Conservation (phyloP, 2,888 invertebrate species). For the Nomada fabriciana region DNA sequence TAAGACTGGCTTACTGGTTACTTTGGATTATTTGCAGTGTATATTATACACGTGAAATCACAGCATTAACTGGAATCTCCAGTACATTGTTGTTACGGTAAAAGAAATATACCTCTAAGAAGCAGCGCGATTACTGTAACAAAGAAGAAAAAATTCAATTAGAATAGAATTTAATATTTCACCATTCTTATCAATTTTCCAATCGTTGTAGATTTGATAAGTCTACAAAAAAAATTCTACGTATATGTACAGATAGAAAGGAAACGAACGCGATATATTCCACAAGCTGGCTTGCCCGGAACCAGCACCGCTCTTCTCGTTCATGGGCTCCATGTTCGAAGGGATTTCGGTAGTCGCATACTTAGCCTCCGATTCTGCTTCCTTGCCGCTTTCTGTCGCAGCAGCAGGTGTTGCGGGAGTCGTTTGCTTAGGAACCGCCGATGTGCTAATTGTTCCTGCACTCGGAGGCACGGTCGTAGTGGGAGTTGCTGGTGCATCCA, state of each 20-base stretch:
- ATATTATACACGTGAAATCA: conserved; percentile 6
- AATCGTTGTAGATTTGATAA: too few relatives aligned
- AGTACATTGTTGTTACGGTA: conserved; percentile 13
- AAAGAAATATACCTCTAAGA: conserved; percentile 17
- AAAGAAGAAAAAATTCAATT: background rate
- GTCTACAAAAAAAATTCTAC: background rate
- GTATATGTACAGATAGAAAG: background rate
- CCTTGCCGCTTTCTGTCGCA: background rate
- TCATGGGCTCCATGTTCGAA: background rate
- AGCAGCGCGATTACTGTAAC: conserved; percentile 33
- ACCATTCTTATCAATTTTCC: background rate
- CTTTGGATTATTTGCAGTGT: background rate
- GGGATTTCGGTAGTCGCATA: background rate
- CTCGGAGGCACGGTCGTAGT: background rate
- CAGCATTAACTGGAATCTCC: conserved; percentile 46
- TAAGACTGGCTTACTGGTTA: conserved; percentile 6
- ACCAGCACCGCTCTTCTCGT: background rate
- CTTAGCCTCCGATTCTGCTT: background rate
- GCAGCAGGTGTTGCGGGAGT: background rate
- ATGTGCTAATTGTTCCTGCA: background rate
- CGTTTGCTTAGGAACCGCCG: background rate
- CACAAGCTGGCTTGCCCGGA: conserved; percentile 37
- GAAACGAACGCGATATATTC: conserved; percentile 42
- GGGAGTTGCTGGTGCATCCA: background rate
- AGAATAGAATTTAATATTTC: background rate